Percentiles rank a stretch among this genome's conserved stretches.
phyloP scores from a whole-genome alignment of 2,113 vertebrate genomes.

The Saguinus midas region DNA sequence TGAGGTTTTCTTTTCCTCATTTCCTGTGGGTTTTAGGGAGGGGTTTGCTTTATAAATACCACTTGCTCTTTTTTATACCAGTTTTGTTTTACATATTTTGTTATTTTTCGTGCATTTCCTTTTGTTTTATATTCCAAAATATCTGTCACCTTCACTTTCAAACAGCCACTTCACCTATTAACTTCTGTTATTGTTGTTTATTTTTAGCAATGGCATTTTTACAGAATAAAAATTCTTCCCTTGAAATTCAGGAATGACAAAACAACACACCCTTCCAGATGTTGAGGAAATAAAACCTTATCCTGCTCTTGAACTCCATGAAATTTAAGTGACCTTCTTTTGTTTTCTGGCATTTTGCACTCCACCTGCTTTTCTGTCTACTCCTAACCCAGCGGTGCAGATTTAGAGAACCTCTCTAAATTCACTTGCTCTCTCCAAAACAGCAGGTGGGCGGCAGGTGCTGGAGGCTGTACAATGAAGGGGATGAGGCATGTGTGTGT shows the following conservation, averaged over 20 bases:
- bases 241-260: slow-evolving; percentile 63
- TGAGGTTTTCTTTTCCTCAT: background rate
- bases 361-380: background rate
- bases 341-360: background rate
- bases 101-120: background rate
- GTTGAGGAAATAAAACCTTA: slow-evolving; percentile 37
- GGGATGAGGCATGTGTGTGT: background rate
- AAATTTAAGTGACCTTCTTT: slow-evolving; percentile 28
- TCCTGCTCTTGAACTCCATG: slow-evolving; percentile 27
- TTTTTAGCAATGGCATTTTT: slow-evolving; percentile 20
- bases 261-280: slow-evolving; percentile 62
- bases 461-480: accelerated
- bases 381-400: too few relatives aligned
- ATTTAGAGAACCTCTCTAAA: background rate
- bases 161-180: background rate
- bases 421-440: background rate
- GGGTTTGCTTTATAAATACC: background rate
- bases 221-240: slow-evolving; percentile 27
- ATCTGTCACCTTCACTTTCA: background rate
- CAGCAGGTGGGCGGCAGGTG: accelerated
- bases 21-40: background rate
- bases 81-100: background rate
- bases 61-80: background rate
- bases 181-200: background rate
- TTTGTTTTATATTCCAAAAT: background rate